Base-by-base conservation (phyloP, 2,113 vertebrate species). In the Heterotilapia buettikoferi region DNA sequence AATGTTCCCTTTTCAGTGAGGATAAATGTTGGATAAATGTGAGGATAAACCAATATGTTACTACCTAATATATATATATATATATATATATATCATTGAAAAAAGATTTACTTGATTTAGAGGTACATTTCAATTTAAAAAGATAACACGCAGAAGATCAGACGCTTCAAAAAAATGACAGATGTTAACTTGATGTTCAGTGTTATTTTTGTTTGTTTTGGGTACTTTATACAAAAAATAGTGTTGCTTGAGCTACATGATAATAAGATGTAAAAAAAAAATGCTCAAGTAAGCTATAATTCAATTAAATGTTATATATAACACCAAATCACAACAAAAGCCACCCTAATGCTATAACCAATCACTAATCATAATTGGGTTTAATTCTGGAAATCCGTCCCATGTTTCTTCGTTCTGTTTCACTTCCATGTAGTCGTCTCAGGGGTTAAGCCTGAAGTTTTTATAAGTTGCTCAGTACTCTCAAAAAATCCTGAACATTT, bases 241-340 rank as follows among this genome's bases (percentile, higher is more conserved):
- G 68, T 76, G 9, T 29, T 19, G 4, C 24, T 50, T 76, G 43
- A 31, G 16, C 9, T 50, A 18, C 71, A 76, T 50, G 4, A 76
- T 8, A 50, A 50, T 29, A 47, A 29, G 43, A 9, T 76, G 6
- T 26, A 0, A 0, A 0, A 3, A 9, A 43, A 73, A 76, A 47
- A 29, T 12, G 24, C 24, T 50, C 4, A 50, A 29, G 43, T 26
- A 50, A 33, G 29, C 53, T 40, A 59, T 71, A 68, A 40, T 40
- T 68, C 12, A 40, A 68, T 40, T 40, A 68, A 40, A 68, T 68
- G 6, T 40, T 40, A 24, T 68, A 24, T 40, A 68, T 68, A 68
- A 21, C 1, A 1, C 36, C 63, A 68, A 68, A 68, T 68, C 19
- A 68, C 63, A 40, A 68, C 63, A 68, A 40, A 40, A 68, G 63